Evolutionary conservation across 2,113 vertebrate genomes (phyloP).

Genomic region (Indri indri): DNA sequence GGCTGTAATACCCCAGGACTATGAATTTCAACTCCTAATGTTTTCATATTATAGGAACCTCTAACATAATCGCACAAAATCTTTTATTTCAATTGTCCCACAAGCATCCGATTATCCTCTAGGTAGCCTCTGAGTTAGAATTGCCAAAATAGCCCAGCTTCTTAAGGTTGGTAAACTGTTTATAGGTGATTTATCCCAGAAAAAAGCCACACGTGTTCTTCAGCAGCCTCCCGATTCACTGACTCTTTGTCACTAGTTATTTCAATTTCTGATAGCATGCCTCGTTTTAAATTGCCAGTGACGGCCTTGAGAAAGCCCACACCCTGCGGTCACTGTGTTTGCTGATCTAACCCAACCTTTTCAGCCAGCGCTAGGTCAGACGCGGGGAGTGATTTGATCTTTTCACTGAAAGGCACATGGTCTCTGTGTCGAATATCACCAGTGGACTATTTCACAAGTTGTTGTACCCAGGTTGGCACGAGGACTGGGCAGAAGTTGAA

Average conservation of each 20-base stretch:
- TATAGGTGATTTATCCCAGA: not conserved
- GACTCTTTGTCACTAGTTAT: not conserved
- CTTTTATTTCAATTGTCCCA: not conserved
- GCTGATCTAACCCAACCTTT: not conserved
- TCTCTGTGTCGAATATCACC: constrained; percentile 56
- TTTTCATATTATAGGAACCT: not conserved
- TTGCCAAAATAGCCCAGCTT: not conserved
- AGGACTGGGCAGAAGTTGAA: constrained; percentile 38
- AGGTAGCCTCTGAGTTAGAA: not conserved
- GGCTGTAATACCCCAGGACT: not conserved
- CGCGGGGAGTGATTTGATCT: constrained; percentile 61
- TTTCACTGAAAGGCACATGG: constrained; percentile 20
- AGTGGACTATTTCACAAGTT: constrained; percentile 58
- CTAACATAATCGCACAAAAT: not conserved
- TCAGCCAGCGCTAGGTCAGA: constrained; percentile 28
- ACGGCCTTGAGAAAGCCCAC: not conserved
- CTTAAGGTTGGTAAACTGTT: not conserved
- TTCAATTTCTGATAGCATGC: not conserved
- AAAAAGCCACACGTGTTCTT: not conserved
- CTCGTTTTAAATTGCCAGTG: not conserved
- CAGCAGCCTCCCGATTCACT: not conserved
- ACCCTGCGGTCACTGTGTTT: not conserved
- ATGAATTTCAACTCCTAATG: not conserved
- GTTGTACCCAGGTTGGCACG: constrained; percentile 26
- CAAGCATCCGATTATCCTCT: not conserved